phyloP scores from a whole-genome alignment of 2,888 invertebrate species.

The Morpho achilles region DNA sequence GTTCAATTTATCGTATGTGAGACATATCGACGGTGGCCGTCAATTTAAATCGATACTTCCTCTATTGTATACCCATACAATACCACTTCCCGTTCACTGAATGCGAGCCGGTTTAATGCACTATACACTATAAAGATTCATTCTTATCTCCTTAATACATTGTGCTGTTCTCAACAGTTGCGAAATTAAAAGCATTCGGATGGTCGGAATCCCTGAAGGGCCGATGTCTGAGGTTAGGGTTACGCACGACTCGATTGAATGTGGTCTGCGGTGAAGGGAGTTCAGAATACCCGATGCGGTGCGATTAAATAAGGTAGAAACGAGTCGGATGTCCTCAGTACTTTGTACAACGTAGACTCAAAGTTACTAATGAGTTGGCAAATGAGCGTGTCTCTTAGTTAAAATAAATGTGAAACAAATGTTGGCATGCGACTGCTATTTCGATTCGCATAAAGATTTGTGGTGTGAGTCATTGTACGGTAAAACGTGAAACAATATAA shows the following conservation, averaged over 20 bases:
- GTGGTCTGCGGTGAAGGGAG: conserved; percentile 52
- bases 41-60: conserved; percentile 24
- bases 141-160: conserved; percentile 51
- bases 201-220: conserved; percentile 49
- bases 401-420: conserved; percentile 22
- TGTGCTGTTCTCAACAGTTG: conserved; percentile 50
- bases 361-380: conserved; percentile 30
- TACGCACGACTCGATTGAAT: conserved; percentile 54
- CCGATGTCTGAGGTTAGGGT: conserved; percentile 51
- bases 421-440: conserved; percentile 1
- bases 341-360: conserved; percentile 23
- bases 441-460: neutral
- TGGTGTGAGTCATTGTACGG: conserved; percentile 1
- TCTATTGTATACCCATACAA: conserved; percentile 19
- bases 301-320: conserved; percentile 45
- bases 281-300: conserved; percentile 41
- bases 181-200: conserved; percentile 54
- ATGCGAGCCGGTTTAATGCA: conserved; percentile 17
- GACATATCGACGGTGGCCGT: conserved; percentile 1
- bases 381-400: conserved; percentile 25
- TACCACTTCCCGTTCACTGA: conserved; percentile 17
- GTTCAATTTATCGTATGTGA: conserved; percentile 3
- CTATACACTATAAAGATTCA: conserved; percentile 30
- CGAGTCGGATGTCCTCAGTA: conserved; percentile 29
- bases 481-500: neutral